Conservation (phyloP, 2,888 invertebrate genomes). For the Cistogaster globosa region DNA sequence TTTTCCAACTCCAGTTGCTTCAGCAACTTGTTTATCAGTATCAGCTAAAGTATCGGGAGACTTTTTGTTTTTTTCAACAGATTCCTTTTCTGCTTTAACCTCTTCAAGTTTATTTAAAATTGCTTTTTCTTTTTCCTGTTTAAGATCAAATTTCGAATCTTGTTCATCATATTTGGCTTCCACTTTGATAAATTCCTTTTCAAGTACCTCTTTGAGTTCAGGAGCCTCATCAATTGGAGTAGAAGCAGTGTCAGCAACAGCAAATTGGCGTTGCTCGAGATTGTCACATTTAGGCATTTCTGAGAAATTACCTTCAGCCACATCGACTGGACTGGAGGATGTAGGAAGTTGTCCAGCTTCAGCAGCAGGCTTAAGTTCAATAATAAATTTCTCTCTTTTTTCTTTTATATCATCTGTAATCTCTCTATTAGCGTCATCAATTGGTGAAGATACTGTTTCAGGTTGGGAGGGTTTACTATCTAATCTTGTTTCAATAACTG, state of each 20-base stretch:
- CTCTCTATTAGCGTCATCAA: constrained; percentile 75
- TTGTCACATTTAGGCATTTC: constrained; percentile 18
- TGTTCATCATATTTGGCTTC: constrained; percentile 2
- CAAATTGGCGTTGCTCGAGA: constrained; percentile 1
- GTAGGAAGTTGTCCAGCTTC: constrained; percentile 26
- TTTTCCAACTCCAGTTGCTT: constrained; percentile 60
- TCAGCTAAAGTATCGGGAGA: too few species aligned
- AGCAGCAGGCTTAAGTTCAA: background rate
- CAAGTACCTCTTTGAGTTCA: constrained; percentile 24
- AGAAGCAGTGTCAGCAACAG: constrained; percentile 73
- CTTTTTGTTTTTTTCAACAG: too few species aligned
- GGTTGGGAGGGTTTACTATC: constrained; percentile 25
- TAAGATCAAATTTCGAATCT: too few species aligned
- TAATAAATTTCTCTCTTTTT: constrained; percentile 37
- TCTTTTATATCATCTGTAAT: constrained; percentile 3
- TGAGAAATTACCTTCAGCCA: constrained; percentile 57
- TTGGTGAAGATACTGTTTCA: constrained; percentile 77
- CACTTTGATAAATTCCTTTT: too few species aligned
- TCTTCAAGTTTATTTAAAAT: constrained; percentile 17
- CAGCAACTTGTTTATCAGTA: constrained; percentile 24
- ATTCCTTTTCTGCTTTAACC: background rate
- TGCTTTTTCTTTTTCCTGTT: background rate
- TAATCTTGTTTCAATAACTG: constrained; percentile 37
- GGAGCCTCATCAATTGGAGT: constrained; percentile 75
- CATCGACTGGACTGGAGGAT: constrained; percentile 52